Conservation (phyloP, 1,140 invertebrate species). For the Anagrus nilaparvatae region DNA sequence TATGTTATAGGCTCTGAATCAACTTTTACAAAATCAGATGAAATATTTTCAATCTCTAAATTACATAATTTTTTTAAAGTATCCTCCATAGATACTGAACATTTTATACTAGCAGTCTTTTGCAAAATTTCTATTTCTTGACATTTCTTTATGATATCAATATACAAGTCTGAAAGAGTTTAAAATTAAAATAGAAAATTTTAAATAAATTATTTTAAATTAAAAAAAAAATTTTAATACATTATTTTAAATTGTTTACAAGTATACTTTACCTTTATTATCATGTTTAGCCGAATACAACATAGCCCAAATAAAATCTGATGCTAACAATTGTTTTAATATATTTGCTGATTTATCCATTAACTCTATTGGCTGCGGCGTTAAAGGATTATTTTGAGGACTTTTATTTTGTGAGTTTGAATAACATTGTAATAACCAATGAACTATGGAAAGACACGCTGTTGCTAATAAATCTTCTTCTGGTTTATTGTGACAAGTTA, state of each 20-base stretch:
- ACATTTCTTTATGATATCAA: slow-evolving; percentile 61
- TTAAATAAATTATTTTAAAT: slow-evolving; percentile 2
- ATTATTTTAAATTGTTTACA: too few species aligned
- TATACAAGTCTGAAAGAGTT: slow-evolving; percentile 46
- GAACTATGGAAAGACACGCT: slow-evolving; percentile 62
- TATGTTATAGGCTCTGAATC: slow-evolving; percentile 58
- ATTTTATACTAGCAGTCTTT: slow-evolving; percentile 48
- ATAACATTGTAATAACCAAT: slow-evolving; percentile 76
- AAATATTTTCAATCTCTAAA: slow-evolving; percentile 52
- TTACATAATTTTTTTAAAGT: slow-evolving; percentile 50
- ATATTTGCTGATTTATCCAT: slow-evolving; percentile 60
- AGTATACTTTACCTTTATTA: slow-evolving; percentile 31
- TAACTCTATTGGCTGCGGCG: slow-evolving; percentile 47
- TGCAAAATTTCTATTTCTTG: slow-evolving; percentile 55
- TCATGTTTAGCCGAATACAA: slow-evolving; percentile 72
- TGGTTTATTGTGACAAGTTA: slow-evolving; percentile 63
- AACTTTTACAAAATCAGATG: slow-evolving; percentile 39
- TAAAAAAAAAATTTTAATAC: too few species aligned
- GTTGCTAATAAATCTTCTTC: slow-evolving; percentile 69
- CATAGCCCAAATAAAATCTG: slow-evolving; percentile 70
- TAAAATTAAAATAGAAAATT: slow-evolving; percentile 9
- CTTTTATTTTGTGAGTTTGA: slow-evolving; percentile 48
- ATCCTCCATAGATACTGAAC: slow-evolving; percentile 46
- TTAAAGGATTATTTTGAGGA: slow-evolving; percentile 39
- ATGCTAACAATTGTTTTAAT: slow-evolving; percentile 58